Conservation (phyloP, 2,888 invertebrate species). For the Trilocha varians region DNA sequence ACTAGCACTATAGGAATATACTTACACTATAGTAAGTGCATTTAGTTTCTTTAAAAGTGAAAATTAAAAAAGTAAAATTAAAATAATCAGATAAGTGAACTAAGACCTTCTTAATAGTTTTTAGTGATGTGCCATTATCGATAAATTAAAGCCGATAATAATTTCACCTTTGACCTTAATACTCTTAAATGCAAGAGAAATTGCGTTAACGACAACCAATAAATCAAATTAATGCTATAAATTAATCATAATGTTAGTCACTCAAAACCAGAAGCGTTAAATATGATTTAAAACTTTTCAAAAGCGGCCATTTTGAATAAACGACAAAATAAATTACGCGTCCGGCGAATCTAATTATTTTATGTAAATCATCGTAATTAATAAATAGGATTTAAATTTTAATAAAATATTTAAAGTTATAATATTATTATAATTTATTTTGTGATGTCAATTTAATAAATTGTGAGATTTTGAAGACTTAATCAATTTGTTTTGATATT, state of each 20-base stretch:
- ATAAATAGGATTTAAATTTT: background rate
- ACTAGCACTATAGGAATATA: too few species aligned
- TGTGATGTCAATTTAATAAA: slow-evolving; percentile 6
- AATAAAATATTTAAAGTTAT: background rate
- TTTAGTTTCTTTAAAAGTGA: too few species aligned
- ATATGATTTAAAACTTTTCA: background rate
- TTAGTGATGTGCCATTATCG: too few species aligned
- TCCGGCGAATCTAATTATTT: slow-evolving; percentile 3
- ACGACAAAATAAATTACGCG: slow-evolving; percentile 1
- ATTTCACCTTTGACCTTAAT: background rate
- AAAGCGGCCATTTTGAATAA: slow-evolving; percentile 1
- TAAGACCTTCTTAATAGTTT: too few species aligned
- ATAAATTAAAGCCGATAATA: too few species aligned
- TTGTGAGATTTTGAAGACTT: slow-evolving; percentile 1
- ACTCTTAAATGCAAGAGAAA: background rate
- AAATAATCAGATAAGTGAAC: too few species aligned
- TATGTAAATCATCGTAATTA: slow-evolving; percentile 3
- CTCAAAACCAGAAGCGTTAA: slow-evolving; percentile 1
- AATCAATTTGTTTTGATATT: background rate
- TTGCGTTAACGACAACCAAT: background rate
- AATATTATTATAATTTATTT: background rate
- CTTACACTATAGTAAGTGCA: too few species aligned
- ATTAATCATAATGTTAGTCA: background rate
- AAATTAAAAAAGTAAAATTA: too few species aligned
- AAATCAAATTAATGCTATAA: background rate